A percentile compares a stretch with the other conserved stretches of the same genome.
Evolutionary conservation across 2,888 invertebrate genomes (phyloP).

Genomic region (Meandrusa payeni): DNA sequence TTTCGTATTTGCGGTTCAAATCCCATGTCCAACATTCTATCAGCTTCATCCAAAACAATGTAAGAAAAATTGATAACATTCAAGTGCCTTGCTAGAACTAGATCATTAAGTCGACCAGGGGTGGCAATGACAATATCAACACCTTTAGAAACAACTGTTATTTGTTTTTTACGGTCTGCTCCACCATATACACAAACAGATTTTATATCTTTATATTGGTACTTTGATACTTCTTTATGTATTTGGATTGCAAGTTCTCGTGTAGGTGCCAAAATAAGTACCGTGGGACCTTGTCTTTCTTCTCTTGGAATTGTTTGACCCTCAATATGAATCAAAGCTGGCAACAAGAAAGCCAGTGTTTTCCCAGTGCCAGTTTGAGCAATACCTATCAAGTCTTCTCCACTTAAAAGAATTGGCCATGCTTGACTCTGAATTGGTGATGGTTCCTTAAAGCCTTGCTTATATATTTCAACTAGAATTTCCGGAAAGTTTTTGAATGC

Average conservation of each 20-base stretch:
- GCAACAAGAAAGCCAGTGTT: constrained; percentile 95
- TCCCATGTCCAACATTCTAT: constrained; percentile 93
- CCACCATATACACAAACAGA: constrained; percentile 97
- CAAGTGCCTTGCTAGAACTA: constrained; percentile 87
- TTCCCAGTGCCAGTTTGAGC: constrained; percentile 98
- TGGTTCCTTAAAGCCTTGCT: constrained; percentile 90
- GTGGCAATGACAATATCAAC: constrained; percentile 97
- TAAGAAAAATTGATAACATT: constrained; percentile 91
- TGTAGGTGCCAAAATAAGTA: constrained; percentile 94
- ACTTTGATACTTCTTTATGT: constrained; percentile 94
- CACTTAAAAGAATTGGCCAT: constrained; percentile 95
- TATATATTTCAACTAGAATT: constrained; percentile 88
- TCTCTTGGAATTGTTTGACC: constrained; percentile 88
- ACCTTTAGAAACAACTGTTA: constrained; percentile 86
- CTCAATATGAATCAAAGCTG: constrained; percentile 96
- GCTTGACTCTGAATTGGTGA: constrained; percentile 96
- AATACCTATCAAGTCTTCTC: constrained; percentile 97
- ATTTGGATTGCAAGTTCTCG: constrained; percentile 96
- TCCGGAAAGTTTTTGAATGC: constrained; percentile 91
- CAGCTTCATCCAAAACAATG: constrained; percentile 95
- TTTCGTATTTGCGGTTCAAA: constrained; percentile 94
- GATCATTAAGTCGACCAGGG: constrained; percentile 95
- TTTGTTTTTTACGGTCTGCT: constrained; percentile 89
- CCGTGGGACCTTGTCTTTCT: constrained; percentile 90
- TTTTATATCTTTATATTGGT: constrained; percentile 92